Evolutionary conservation across 2,888 invertebrate species (phyloP).

Genomic region (Eupithecia centaureata): DNA sequence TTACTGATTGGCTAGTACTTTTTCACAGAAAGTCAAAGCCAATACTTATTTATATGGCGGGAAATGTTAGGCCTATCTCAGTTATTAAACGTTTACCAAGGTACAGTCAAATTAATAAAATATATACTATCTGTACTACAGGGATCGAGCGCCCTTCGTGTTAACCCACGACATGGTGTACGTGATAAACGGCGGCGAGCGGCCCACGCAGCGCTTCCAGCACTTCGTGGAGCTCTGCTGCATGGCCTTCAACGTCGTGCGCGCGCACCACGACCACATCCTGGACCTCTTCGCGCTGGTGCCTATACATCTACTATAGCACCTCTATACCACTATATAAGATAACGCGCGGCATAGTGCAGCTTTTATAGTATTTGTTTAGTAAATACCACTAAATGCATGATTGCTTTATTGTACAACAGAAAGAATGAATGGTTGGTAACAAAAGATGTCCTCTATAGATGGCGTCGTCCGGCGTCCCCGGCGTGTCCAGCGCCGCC

Average conservation of each 20-base stretch:
- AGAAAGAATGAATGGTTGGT: background rate
- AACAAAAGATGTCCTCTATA: conserved; percentile 54
- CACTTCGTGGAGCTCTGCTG: conserved; percentile 99
- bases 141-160: conserved; percentile 99
- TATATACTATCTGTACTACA: conserved; percentile 56
- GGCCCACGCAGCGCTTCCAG: conserved; percentile 96
- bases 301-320: conserved; percentile 44
- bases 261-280: conserved; percentile 95
- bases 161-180: conserved; percentile 99
- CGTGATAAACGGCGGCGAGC: conserved; percentile 99
- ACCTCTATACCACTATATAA: background rate
- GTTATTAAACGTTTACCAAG: too few species aligned
- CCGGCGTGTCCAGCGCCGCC: conserved; percentile 95
- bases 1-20: too few species aligned
- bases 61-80: too few species aligned
- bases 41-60: too few species aligned
- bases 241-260: conserved; percentile 97
- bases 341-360: background rate
- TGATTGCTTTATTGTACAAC: too few species aligned
- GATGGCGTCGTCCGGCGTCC: conserved; percentile 96
- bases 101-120: too few species aligned
- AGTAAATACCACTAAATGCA: too few species aligned
- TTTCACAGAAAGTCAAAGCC: too few species aligned
- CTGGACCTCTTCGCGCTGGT: conserved; percentile 96
- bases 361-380: background rate